Percentiles rank a stretch among this genome's conserved stretches.
These are phyloP conservation scores for Drosophila grimshawi DNA, from an alignment of 1,140 invertebrate genomes.

Conservation along the genomic window DNA sequence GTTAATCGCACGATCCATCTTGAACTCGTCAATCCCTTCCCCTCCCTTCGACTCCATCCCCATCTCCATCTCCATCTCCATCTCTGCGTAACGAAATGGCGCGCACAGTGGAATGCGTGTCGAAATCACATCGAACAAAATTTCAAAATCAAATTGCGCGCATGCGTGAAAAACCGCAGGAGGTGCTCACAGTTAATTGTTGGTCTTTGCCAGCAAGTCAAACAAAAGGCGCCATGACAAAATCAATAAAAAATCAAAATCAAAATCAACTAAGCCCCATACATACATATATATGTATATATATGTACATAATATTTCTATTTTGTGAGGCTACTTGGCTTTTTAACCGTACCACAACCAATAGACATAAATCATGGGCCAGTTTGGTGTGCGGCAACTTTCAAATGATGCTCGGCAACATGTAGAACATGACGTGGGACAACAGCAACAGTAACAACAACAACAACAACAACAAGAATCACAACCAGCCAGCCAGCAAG, in stretches of 20 bases:
- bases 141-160: constrained; percentile 53
- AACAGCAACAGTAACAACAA: constrained; percentile 29
- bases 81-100: constrained; percentile 68
- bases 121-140: constrained; percentile 50
- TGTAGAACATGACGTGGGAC: constrained; percentile 79
- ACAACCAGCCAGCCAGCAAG: neutral
- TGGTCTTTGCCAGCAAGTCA: constrained; percentile 25
- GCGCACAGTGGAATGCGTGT: constrained; percentile 69
- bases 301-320: constrained; percentile 17
- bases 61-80: constrained; percentile 49
- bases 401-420: constrained; percentile 68
- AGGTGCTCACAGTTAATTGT: constrained; percentile 43
- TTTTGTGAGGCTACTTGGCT: constrained; percentile 49
- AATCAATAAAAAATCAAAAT: constrained; percentile 58
- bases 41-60: constrained; percentile 10
- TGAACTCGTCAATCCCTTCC: constrained; percentile 39
- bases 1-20: constrained; percentile 63
- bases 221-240: constrained; percentile 45
- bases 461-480: neutral
- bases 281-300: neutral
- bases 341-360: constrained; percentile 27
- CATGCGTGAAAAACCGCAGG: constrained; percentile 77
- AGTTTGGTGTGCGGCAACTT: constrained; percentile 59
- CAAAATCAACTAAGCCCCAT: constrained; percentile 19
- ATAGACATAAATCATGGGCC: constrained; percentile 79